These are phyloP conservation scores for Euglossa dilemma DNA, from an alignment of 1,140 invertebrate genomes.

Conservation along the genomic window DNA sequence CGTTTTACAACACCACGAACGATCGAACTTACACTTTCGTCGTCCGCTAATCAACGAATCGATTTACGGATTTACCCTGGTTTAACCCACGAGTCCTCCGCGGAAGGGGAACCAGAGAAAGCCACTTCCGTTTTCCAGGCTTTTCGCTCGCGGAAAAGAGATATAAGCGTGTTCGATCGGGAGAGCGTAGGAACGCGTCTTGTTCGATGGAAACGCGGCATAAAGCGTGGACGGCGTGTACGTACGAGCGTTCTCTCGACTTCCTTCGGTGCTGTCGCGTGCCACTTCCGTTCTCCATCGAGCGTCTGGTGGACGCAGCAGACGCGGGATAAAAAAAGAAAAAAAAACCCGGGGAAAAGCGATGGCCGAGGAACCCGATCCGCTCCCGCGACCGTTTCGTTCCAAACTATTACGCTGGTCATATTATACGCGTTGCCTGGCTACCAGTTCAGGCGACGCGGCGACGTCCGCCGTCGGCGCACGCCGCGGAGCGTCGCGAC, in stretches of 20 bases:
- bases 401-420: conserved; percentile 74
- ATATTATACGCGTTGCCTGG: conserved; percentile 77
- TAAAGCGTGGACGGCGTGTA: conserved; percentile 14
- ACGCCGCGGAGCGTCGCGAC: conserved; percentile 68
- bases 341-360: neutral
- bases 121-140: too few relatives aligned
- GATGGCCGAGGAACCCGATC: conserved; percentile 31
- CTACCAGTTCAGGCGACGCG: conserved; percentile 68
- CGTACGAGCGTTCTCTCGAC: conserved; percentile 6
- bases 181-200: neutral
- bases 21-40: neutral
- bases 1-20: neutral
- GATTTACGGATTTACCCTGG: too few relatives aligned
- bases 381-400: conserved; percentile 71
- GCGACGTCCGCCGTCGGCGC: conserved; percentile 38
- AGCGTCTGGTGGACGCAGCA: neutral
- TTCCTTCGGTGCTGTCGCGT: neutral
- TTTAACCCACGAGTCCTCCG: too few relatives aligned
- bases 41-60: too few relatives aligned
- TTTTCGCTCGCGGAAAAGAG: neutral
- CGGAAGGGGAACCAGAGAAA: too few relatives aligned
- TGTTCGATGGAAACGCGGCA: conserved; percentile 10
- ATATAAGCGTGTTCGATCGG: neutral
- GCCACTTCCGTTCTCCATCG: conserved; percentile 5
- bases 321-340: neutral